These are phyloP conservation scores for Pyrrhosoma nymphula DNA, from an alignment of 2,888 invertebrate species.

Conservation along the genomic window DNA sequence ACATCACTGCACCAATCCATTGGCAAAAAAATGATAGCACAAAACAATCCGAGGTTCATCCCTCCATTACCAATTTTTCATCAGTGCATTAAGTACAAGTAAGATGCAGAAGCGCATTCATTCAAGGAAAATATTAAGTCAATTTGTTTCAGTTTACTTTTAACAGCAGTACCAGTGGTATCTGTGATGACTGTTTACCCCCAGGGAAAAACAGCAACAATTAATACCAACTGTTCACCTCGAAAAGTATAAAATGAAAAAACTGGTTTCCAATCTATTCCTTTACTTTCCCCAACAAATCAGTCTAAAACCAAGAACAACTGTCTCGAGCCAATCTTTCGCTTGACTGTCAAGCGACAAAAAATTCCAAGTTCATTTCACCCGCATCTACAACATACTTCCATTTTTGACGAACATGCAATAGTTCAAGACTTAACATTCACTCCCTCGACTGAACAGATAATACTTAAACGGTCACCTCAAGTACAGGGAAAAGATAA, in stretches of 20 bases:
- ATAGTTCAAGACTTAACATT: background rate
- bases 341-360: background rate
- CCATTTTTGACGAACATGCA: background rate
- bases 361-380: background rate
- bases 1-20: background rate
- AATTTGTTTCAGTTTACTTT: no score
- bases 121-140: no score
- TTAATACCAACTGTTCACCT: background rate
- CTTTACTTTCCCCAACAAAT: background rate
- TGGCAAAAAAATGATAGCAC: background rate
- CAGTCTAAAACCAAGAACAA: background rate
- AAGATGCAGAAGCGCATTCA: background rate
- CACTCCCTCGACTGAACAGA: background rate
- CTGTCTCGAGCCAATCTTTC: background rate
- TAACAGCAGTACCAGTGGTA: no score
- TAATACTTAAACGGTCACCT: slow-evolving; percentile 30
- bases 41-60: background rate
- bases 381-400: background rate
- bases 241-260: background rate
- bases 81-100: background rate
- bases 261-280: background rate
- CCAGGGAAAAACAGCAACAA: background rate
- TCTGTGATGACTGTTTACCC: no score
- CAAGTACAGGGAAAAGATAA: background rate
- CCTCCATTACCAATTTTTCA: background rate